These are phyloP conservation scores for Trichacis sp. DNA, from an alignment of 2,888 invertebrate species.

Conservation along the genomic window DNA sequence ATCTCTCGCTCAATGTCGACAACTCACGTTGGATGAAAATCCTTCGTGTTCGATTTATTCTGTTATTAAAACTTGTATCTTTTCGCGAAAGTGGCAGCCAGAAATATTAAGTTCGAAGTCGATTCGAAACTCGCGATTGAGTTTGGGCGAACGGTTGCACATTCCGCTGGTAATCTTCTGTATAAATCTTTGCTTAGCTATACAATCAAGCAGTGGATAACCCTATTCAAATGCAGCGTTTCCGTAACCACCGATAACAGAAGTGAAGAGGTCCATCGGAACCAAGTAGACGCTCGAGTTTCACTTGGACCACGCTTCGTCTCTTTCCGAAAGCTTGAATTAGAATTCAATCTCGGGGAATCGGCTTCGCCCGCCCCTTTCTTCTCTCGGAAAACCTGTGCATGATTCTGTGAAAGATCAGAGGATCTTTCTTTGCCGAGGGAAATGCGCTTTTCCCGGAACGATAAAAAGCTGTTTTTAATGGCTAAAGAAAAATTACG, in stretches of 20 bases:
- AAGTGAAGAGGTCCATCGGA: constrained; percentile 28
- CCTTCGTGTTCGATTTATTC: too few relatives aligned
- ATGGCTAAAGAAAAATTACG: too few relatives aligned
- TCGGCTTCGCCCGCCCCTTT: constrained; percentile 31
- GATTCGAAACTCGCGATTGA: not conserved
- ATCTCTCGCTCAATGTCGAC: too few relatives aligned
- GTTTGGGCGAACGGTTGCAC: not conserved
- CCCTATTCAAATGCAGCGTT: constrained; percentile 27
- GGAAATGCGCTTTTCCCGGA: too few relatives aligned
- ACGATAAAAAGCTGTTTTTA: too few relatives aligned
- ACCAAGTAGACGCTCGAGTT: constrained; percentile 15
- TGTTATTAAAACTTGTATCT: too few relatives aligned
- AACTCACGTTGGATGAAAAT: too few relatives aligned
- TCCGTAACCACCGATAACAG: constrained; percentile 38
- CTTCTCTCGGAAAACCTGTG: too few relatives aligned
- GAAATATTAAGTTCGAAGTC: too few relatives aligned
- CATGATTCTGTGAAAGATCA: too few relatives aligned
- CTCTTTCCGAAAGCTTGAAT: constrained; percentile 27
- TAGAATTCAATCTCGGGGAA: constrained; percentile 32
- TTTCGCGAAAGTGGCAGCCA: too few relatives aligned
- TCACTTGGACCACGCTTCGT: constrained; percentile 31
- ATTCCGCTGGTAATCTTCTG: constrained; percentile 18
- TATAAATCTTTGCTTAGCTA: constrained; percentile 23
- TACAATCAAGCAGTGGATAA: constrained; percentile 30
- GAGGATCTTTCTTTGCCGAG: too few relatives aligned